Evolutionary conservation across 1,140 invertebrate genomes (phyloP).

Genomic region (Danaus plexippus): DNA sequence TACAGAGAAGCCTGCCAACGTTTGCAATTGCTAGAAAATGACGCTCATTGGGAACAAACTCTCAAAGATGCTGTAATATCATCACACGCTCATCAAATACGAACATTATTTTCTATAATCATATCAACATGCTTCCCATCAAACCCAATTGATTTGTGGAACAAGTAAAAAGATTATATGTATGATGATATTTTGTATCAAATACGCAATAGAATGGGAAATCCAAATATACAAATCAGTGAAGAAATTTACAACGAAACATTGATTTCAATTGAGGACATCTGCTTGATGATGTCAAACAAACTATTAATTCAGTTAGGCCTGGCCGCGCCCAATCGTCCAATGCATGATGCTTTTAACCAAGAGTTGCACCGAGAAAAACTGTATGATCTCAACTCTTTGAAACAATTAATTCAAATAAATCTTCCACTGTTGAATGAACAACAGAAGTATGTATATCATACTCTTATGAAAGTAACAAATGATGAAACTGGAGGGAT

Average conservation of each 20-base stretch:
- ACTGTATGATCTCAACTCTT: constrained; percentile 14
- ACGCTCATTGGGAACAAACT: constrained; percentile 36
- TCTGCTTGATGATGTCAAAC: constrained; percentile 37
- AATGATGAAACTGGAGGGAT: constrained; percentile 23
- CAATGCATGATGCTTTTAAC: constrained; percentile 41
- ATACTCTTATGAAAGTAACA: constrained; percentile 21
- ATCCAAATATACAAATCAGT: constrained; percentile 34
- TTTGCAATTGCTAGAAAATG: constrained; percentile 29
- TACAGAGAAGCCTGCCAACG: constrained; percentile 46
- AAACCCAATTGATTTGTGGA: constrained; percentile 20
- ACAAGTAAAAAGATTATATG: constrained; percentile 44
- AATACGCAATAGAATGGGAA: constrained; percentile 27
- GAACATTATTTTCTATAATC: constrained; percentile 29
- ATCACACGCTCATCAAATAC: constrained; percentile 28
- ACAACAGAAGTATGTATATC: constrained; percentile 15
- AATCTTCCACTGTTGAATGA: constrained; percentile 16
- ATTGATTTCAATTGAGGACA: constrained; percentile 43
- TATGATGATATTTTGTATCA: constrained; percentile 41
- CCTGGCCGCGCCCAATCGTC: constrained; percentile 48
- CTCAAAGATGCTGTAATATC: constrained; percentile 37
- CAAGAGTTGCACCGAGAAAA: constrained; percentile 38
- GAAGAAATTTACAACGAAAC: constrained; percentile 30
- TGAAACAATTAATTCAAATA: constrained; percentile 9
- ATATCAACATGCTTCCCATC: constrained; percentile 21
- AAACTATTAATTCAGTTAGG: constrained; percentile 42